A percentile compares a stretch with the other conserved stretches of the same genome.
These are phyloP conservation scores for Corythornis vintsioides DNA, from an alignment of 2,113 vertebrate species.

Conservation along the genomic window DNA sequence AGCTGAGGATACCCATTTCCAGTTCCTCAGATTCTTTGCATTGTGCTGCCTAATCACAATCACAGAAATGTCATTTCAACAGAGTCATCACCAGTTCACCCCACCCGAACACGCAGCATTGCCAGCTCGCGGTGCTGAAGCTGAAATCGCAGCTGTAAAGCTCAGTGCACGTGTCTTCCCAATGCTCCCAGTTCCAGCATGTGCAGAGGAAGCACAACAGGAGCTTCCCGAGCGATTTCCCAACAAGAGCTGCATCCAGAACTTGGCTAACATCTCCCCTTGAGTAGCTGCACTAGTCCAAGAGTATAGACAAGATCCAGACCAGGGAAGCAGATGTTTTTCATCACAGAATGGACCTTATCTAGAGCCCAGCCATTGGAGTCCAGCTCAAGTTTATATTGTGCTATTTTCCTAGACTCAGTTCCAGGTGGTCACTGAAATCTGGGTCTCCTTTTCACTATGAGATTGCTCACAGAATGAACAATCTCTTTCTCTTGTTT, in stretches of 20 bases:
- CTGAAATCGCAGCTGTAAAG: background rate
- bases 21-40: background rate
- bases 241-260: background rate
- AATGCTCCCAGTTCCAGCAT: background rate
- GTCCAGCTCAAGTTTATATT: background rate
- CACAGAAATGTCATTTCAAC: background rate
- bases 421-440: background rate
- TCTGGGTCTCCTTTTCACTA: background rate
- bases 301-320: background rate
- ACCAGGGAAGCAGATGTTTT: conserved; percentile 6
- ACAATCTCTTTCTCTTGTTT: background rate
- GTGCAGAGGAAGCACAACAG: background rate
- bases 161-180: background rate
- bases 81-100: background rate
- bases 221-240: background rate
- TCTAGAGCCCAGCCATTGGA: background rate
- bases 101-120: background rate
- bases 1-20: background rate
- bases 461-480: background rate
- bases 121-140: background rate
- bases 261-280: background rate
- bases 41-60: background rate
- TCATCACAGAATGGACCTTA: background rate
- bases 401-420: background rate
- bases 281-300: background rate